These are phyloP conservation scores for Drosophila pseudotakahashii DNA, from an alignment of 2,888 invertebrate genomes.

Conservation along the genomic window DNA sequence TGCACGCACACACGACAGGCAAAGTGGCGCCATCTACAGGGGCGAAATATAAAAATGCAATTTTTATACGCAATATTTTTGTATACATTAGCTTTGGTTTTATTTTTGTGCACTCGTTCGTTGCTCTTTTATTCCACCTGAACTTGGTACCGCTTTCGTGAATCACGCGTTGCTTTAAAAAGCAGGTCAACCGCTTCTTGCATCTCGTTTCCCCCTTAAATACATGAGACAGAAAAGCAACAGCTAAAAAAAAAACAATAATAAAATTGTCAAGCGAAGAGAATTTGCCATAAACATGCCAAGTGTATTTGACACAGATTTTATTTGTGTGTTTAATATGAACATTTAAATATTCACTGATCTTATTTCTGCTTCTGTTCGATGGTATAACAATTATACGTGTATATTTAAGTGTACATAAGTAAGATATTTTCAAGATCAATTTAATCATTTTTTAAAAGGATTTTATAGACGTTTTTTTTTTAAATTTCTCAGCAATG, in stretches of 20 bases:
- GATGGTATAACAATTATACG: neutral
- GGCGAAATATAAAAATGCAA: slow-evolving; percentile 34
- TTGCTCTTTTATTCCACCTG: slow-evolving; percentile 50
- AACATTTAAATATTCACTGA: neutral
- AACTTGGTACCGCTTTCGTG: slow-evolving; percentile 76
- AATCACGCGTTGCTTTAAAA: slow-evolving; percentile 61
- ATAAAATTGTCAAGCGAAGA: slow-evolving; percentile 41
- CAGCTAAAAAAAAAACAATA: slow-evolving; percentile 34
- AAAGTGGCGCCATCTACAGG: slow-evolving; percentile 32
- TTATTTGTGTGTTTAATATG: slow-evolving; percentile 13
- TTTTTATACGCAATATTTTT: slow-evolving; percentile 47
- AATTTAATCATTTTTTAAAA: neutral
- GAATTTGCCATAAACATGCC: slow-evolving; percentile 73
- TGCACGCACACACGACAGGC: slow-evolving; percentile 58
- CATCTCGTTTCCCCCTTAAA: slow-evolving; percentile 12
- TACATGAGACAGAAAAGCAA: slow-evolving; percentile 52
- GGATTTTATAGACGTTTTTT: neutral
- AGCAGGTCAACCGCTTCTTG: slow-evolving; percentile 58
- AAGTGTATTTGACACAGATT: slow-evolving; percentile 77
- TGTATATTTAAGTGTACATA: too few relatives aligned
- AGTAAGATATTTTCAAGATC: neutral
- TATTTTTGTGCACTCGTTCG: slow-evolving; percentile 16
- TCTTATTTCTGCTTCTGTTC: neutral
- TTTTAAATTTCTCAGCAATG: too few relatives aligned
- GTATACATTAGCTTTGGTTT: slow-evolving; percentile 14